Conservation (phyloP, 2,113 vertebrate species). For the Gopherus evgoodei region DNA sequence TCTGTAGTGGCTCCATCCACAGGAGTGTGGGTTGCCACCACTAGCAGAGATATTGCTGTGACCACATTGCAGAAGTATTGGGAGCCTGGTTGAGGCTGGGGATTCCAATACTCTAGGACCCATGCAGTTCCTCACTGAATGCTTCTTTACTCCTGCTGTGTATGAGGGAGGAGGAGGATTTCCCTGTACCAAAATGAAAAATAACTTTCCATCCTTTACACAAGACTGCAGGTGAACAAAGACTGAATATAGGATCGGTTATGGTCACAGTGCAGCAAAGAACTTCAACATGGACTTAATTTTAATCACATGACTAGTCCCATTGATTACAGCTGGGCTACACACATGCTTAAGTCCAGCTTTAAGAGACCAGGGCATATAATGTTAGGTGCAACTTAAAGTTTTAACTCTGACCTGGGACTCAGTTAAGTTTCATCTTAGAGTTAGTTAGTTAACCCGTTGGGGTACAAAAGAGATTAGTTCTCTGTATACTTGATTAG, state of each 20-base stretch:
- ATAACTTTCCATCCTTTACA: neutral
- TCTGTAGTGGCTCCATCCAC: neutral
- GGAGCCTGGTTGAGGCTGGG: neutral
- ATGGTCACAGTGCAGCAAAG: neutral
- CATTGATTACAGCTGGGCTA: slow-evolving; percentile 26
- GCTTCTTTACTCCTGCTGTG: neutral
- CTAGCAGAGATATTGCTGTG: neutral
- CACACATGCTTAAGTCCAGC: neutral
- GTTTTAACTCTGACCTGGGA: neutral
- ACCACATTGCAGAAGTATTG: neutral
- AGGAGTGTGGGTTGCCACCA: neutral
- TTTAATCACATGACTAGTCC: neutral
- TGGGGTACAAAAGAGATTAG: neutral
- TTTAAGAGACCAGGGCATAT: neutral
- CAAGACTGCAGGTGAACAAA: neutral
- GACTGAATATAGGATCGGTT: neutral
- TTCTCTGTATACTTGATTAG: neutral
- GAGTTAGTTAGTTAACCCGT: slow-evolving; percentile 13
- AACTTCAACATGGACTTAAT: neutral
- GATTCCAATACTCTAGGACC: neutral
- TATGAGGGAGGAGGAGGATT: neutral
- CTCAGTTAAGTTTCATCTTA: neutral
- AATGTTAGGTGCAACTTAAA: neutral
- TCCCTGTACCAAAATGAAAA: neutral
- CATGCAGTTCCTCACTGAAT: neutral